Base-by-base conservation (phyloP, 2,797 vertebrate genomes). In the Ptychobarbus kaznakovi region DNA sequence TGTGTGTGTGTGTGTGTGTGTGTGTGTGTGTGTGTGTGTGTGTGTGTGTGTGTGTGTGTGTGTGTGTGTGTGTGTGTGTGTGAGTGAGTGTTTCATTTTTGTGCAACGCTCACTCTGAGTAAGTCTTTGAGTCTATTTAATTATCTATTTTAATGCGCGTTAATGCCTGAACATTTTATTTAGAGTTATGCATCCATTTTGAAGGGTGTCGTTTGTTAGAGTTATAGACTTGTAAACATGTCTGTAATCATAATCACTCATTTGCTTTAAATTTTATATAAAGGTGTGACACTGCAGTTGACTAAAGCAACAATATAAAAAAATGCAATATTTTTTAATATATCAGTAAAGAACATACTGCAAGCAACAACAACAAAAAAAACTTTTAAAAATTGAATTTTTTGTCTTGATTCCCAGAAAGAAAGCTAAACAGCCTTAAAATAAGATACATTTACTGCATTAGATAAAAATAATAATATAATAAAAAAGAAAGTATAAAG, bases 1-100 rank as follows among this genome's bases (percentile, higher is more conserved):
- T 78, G n/a, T 70, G 42, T 28, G 28, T 28, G 28, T 28, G 28
- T 28, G 28, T 28, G 28, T 28, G 28, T 28, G 28, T 32, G 32
- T 32, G 32, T 2, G 32, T 82, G 53, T 13, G 68, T 58, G 35
- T 78, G 42, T 28, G 28, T 28, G 28, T 28, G 28, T 28, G 28
- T 28, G 28, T 28, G 28, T 28, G 28, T 32, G 32, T 32, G 32
- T n/a, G 51, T 51, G 70, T 77, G 8, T 61, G 25, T 72, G 46
- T 69, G 15, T 70, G 42, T 28, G 28, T 28, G 28, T 28, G 28
- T 28, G 28, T 28, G 28, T 28, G 28, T 28, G 28, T 32, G 32
- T 32, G 32, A 2, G 32, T 82, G 53, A n/a, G 68, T 58, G 35
- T 78, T 61, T 77, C 38, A 72, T 35, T 82, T 46, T 22, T n/a